These are phyloP conservation scores for Etheostoma perlongum DNA, from an alignment of 2,797 vertebrate genomes.

Conservation along the genomic window DNA sequence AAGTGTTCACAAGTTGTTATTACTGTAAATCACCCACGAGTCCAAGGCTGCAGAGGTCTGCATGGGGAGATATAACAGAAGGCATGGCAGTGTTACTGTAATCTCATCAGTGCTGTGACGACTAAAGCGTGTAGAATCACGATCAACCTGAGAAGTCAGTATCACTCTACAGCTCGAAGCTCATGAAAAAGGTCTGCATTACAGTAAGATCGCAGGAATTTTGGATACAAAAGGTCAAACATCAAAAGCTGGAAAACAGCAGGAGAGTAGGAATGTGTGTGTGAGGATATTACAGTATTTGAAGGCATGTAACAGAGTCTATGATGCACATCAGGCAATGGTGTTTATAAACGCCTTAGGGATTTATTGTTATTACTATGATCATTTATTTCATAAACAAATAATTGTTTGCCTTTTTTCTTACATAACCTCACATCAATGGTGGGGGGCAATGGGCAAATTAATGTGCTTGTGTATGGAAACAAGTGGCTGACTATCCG, in stretches of 20 bases:
- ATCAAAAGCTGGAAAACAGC: background rate
- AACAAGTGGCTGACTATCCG: background rate
- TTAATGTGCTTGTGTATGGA: background rate
- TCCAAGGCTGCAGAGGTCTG: conserved; percentile 24
- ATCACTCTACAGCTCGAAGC: conserved; percentile 33
- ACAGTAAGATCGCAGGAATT: conserved; percentile 21
- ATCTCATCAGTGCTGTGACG: conserved; percentile 68
- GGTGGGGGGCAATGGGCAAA: background rate
- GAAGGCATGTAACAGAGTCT: background rate
- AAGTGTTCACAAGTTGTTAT: too few relatives aligned
- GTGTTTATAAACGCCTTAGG: background rate
- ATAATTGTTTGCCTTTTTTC: background rate
- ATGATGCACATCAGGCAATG: background rate
- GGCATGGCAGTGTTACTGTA: conserved; percentile 29
- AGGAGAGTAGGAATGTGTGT: background rate
- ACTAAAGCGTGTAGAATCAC: conserved; percentile 56
- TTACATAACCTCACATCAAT: background rate
- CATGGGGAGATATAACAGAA: conserved; percentile 46
- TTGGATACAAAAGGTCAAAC: conserved; percentile 54
- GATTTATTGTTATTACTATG: background rate
- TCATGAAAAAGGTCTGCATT: conserved; percentile 38
- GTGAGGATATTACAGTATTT: background rate
- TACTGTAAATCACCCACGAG: conserved; percentile 9
- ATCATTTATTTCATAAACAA: background rate
- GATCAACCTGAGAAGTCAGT: conserved; percentile 55